Conservation (phyloP, 2,113 vertebrate genomes). For the Rhinolophus sinicus region DNA sequence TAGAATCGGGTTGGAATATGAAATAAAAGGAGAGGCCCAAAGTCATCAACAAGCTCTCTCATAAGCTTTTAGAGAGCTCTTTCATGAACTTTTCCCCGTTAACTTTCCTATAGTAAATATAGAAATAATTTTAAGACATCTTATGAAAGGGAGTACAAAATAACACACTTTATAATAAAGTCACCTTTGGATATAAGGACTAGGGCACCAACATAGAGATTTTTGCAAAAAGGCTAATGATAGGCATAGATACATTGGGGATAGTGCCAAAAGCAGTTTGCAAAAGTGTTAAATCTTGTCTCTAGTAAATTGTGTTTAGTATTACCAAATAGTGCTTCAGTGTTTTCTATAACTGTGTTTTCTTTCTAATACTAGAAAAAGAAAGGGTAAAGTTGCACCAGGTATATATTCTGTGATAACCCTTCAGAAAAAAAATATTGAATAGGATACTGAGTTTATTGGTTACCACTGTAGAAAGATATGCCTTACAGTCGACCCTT, state of each 20-base stretch:
- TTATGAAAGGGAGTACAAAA: background rate
- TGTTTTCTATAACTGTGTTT: background rate
- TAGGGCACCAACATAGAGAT: background rate
- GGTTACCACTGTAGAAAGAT: slow-evolving; percentile 4
- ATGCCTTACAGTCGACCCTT: background rate
- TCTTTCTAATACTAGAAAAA: background rate
- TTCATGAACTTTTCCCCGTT: background rate
- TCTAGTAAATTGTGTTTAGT: background rate
- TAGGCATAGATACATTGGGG: background rate
- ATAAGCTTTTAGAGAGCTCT: background rate
- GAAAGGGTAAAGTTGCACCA: background rate
- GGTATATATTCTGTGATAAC: background rate
- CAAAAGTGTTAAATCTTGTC: background rate
- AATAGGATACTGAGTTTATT: background rate
- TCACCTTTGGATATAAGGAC: background rate
- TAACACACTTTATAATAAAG: background rate
- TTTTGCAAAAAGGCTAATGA: background rate
- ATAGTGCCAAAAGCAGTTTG: background rate
- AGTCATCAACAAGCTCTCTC: background rate
- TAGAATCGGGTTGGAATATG: background rate
- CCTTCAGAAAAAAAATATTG: background rate
- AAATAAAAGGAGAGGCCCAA: background rate
- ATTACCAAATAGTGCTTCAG: background rate
- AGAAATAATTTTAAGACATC: background rate
- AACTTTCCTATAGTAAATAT: background rate